Percentiles rank a stretch among this genome's conserved stretches.
These are phyloP conservation scores for Potorous gilbertii DNA, from an alignment of 2,797 vertebrate genomes.

Conservation along the genomic window DNA sequence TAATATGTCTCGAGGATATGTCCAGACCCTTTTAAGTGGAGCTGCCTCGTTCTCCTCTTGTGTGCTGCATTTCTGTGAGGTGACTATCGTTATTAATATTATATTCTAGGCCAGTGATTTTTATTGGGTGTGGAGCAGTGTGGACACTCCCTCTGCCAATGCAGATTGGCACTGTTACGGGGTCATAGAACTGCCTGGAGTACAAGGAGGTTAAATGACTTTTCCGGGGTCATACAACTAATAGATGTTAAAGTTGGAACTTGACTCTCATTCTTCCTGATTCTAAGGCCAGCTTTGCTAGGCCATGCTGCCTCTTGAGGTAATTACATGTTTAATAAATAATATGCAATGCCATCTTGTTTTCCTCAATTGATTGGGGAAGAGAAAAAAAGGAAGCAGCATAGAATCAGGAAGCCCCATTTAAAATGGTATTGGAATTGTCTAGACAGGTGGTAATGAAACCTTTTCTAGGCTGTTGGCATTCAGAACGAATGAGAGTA, in stretches of 20 bases:
- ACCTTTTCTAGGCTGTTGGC: not conserved
- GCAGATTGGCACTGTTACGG: not conserved
- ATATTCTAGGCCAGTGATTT: not conserved
- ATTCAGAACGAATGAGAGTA: constrained; percentile 15
- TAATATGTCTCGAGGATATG: constrained; percentile 91
- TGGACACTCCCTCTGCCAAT: not conserved
- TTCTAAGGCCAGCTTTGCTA: not conserved
- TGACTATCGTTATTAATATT: constrained; percentile 74
- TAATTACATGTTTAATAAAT: not conserved
- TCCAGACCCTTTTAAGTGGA: constrained; percentile 92
- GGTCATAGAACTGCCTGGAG: not conserved
- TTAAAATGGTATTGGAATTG: not conserved
- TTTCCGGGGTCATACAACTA: not conserved
- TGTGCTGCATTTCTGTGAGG: constrained; percentile 96
- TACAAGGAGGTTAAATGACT: not conserved
- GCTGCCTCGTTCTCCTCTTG: constrained; percentile 94
- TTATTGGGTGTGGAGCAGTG: not conserved
- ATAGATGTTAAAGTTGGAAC: not conserved
- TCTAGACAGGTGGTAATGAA: not conserved
- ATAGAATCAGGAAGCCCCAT: not conserved
- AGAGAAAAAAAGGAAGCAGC: not conserved
- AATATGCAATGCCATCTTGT: not conserved
- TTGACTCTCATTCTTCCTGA: not conserved
- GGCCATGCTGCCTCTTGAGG: not conserved
- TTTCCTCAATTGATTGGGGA: not conserved